Evolutionary conservation across 2,113 vertebrate species (phyloP).

Genomic region (Scalopus aquaticus): DNA sequence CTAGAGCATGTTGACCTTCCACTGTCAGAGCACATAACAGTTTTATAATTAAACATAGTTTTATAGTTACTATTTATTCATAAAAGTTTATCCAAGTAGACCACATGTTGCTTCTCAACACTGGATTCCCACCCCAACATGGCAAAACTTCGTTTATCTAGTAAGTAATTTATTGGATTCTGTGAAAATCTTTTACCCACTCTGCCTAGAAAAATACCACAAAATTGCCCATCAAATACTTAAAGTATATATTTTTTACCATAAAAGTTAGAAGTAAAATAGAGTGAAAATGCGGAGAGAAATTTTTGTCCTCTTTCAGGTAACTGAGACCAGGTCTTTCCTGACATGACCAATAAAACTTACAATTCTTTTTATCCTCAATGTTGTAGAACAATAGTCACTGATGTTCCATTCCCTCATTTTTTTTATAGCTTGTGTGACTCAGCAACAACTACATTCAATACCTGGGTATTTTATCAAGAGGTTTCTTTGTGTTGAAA

Average conservation of each 20-base stretch:
- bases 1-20: not conserved
- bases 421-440: not conserved
- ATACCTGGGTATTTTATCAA: not conserved
- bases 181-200: not conserved
- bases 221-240: not conserved
- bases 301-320: not conserved
- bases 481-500: not conserved
- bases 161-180: slow-evolving; percentile 13
- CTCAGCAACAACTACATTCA: not conserved
- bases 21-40: not conserved
- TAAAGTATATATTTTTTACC: not conserved
- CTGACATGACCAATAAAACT: not conserved
- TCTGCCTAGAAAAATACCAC: not conserved
- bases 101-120: not conserved
- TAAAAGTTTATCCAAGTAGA: not conserved
- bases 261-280: slow-evolving; percentile 1
- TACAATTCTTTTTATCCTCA: not conserved
- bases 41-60: no score
- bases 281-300: not conserved
- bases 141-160: not conserved
- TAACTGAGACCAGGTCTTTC: not conserved
- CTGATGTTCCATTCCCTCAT: not conserved
- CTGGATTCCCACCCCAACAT: not conserved
- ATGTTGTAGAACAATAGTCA: not conserved
- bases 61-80: not conserved